Percentiles rank a stretch among this genome's conserved stretches.
These are phyloP conservation scores for Typhlichthys eigenmanni DNA, from an alignment of 2,797 vertebrate species.

Conservation along the genomic window DNA sequence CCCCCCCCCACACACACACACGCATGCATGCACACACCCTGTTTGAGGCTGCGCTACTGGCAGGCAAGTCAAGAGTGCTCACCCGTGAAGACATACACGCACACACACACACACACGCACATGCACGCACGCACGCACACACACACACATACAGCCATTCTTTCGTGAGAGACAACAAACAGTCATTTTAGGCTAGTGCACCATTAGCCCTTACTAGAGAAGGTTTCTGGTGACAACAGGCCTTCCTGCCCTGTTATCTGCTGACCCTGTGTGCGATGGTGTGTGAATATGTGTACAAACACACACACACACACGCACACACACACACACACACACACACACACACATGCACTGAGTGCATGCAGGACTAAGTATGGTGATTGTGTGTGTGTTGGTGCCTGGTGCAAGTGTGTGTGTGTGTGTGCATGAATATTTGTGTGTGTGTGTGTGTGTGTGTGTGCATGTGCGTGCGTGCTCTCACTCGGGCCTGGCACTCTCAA, in stretches of 20 bases:
- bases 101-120: not conserved
- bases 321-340: slow-evolving; percentile 15
- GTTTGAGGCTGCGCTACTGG: not conserved
- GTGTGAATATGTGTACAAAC: no score
- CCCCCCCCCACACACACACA: not conserved
- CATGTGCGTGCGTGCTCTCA: not conserved
- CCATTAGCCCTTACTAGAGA: no score
- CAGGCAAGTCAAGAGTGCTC: no score
- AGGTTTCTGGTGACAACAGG: slow-evolving; percentile 39
- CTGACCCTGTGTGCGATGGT: slow-evolving; percentile 14
- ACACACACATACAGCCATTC: not conserved
- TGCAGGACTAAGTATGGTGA: not conserved
- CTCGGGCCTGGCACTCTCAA: no score
- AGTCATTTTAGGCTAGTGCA: no score
- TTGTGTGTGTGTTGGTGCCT: not conserved
- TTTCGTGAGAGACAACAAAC: no score
- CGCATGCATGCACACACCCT: no score
- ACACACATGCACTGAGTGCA: not conserved
- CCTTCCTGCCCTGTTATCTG: slow-evolving; percentile 61
- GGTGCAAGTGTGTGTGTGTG: slow-evolving; percentile 20
- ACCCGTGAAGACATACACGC: not conserved
- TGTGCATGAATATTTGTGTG: slow-evolving; percentile 7
- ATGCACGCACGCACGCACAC: not conserved
- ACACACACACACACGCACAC: no score
- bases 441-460: slow-evolving; percentile 13